Conservation (phyloP, 2,113 vertebrate species). For the Centropus bengalensis region DNA sequence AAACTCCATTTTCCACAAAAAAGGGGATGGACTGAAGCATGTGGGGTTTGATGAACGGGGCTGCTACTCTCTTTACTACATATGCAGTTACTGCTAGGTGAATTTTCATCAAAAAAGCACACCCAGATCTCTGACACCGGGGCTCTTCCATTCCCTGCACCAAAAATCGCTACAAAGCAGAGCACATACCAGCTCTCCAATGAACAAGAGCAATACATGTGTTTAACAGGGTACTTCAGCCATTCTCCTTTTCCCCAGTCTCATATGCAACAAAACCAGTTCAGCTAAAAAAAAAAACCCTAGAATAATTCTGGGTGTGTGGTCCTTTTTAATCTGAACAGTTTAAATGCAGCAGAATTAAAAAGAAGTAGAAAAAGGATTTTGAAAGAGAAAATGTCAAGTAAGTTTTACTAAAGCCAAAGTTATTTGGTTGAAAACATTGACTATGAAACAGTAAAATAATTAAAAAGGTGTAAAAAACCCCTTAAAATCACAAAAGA, state of each 20-base stretch:
- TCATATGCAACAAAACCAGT: background rate
- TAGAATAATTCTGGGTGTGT: background rate
- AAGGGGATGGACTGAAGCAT: background rate
- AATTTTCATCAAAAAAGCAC: background rate
- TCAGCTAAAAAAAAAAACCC: background rate
- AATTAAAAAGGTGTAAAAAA: background rate
- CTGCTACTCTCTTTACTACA: background rate
- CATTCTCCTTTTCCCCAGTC: background rate
- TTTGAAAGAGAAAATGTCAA: background rate
- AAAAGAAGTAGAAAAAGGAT: background rate
- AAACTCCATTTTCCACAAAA: background rate
- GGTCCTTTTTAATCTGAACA: background rate
- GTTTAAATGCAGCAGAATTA: background rate
- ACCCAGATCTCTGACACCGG: background rate
- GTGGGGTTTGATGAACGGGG: background rate
- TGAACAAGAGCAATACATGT: fast-evolving
- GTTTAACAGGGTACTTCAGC: background rate
- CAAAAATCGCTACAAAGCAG: background rate
- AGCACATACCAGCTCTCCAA: background rate
- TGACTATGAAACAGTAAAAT: background rate
- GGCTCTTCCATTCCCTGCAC: background rate
- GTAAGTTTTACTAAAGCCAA: background rate
- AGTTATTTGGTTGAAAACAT: background rate
- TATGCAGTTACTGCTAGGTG: background rate
- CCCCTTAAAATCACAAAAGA: background rate